phyloP scores from a whole-genome alignment of 2,113 vertebrate genomes.

The Eptesicus fuscus region DNA sequence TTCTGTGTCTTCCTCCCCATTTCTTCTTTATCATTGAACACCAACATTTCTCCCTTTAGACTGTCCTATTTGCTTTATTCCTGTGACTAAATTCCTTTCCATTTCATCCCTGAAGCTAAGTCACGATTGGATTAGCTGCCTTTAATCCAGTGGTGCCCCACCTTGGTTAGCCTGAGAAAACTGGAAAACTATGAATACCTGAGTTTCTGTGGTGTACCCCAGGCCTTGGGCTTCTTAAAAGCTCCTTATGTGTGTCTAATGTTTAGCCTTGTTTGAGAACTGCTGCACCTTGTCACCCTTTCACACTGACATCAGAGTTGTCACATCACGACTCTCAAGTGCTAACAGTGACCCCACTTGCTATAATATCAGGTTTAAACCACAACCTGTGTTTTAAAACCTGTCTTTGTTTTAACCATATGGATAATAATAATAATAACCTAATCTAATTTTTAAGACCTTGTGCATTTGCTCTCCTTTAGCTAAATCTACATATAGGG shows the following conservation, averaged over 20 bases:
- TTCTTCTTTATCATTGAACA: neutral
- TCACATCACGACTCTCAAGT: neutral
- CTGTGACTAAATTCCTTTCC: neutral
- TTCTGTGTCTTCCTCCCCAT: neutral
- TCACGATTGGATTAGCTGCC: fast-evolving
- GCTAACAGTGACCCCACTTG: neutral
- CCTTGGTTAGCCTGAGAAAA: neutral
- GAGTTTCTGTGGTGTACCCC: neutral
- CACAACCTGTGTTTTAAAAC: neutral
- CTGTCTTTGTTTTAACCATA: neutral
- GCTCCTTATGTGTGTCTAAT: fast-evolving
- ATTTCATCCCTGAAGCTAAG: neutral
- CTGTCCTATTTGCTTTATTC: neutral
- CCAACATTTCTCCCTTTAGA: neutral
- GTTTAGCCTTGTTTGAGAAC: neutral
- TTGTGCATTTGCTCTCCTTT: neutral
- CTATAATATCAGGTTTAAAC: neutral
- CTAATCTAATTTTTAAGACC: neutral
- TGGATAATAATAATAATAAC: neutral
- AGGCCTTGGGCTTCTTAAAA: neutral
- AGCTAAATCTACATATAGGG: neutral
- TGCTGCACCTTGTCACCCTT: no score
- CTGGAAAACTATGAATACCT: neutral
- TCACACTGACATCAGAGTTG: neutral
- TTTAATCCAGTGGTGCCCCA: neutral